Base-by-base conservation (phyloP, 2,888 invertebrate species). In the Odontocerum albicorne region DNA sequence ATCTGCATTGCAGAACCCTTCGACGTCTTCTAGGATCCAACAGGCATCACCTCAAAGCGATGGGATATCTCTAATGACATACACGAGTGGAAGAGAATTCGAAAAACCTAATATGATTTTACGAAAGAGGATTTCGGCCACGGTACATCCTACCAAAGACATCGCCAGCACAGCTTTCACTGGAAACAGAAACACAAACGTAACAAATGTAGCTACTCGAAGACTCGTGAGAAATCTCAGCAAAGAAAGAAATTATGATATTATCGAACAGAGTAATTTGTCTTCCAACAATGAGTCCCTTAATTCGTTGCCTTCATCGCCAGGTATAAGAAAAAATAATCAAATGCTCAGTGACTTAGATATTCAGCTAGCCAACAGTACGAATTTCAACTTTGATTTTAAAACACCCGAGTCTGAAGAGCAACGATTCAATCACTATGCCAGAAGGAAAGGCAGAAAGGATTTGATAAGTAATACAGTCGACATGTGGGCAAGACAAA, bases 401-500 rank as follows among this genome's bases (percentile, higher is more conserved):
- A 33, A 62, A 49, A 36, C 33, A 20, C 42, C 35, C 35, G 46
- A 54, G 19, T 36, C 20, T 31, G 49, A 52, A 8, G 20, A 45
- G 17, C 45, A 51, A 39, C 36, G 47, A 36, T 59, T 46, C 47
- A 60, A 58, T 45, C 57, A 57, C 39, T 57, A 59, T 20, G 54
- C 46, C 2, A 46, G 54, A 17, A 40, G 62, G 22, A 50, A 68
- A 2, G 64, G 66, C 35, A 43, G 56, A 16, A 75, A 74, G 62
- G 80, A 80, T 63, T 72, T 85, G 57, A 81, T 85, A 63, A 77
- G 79, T 46, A 77, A 79, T 65, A 84, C 85, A 6, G 85, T 85
- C 43, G 85, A 85, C 65, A 73, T 78, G 33, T 85, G 86, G 86
- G 75, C 81, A 40, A 71, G 72, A 62, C 70, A 63, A 65, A 68